Conservation (phyloP, 2,797 vertebrate species). For the Pristis pectinata region DNA sequence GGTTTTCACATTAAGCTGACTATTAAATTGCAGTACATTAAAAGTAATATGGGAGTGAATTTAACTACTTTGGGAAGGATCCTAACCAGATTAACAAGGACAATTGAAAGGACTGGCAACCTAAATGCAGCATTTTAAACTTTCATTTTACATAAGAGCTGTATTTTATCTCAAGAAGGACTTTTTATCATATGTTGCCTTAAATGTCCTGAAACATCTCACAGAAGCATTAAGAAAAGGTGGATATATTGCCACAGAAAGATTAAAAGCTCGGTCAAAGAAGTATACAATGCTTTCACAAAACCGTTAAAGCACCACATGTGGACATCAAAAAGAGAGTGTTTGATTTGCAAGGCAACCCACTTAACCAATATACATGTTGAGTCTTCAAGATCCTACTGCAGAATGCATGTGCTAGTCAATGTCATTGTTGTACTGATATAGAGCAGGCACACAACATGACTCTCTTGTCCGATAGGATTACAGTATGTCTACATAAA, state of each 20-base stretch:
- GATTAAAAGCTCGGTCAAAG: neutral
- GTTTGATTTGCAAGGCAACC: too few species aligned
- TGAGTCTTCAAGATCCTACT: too few species aligned
- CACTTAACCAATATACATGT: too few species aligned
- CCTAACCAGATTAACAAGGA: neutral
- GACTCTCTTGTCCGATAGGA: too few species aligned
- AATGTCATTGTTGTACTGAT: too few species aligned
- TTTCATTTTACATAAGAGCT: neutral
- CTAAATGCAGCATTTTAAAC: neutral
- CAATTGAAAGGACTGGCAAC: neutral
- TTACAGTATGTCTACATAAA: too few species aligned
- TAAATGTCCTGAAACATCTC: neutral
- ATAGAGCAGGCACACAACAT: too few species aligned
- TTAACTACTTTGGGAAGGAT: neutral
- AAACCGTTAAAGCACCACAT: too few species aligned
- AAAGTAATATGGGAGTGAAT: neutral
- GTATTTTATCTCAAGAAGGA: neutral
- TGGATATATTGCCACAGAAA: too few species aligned
- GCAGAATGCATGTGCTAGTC: too few species aligned
- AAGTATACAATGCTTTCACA: neutral
- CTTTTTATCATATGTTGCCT: neutral
- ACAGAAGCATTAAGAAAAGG: neutral
- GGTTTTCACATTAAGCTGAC: neutral
- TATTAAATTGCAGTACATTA: neutral
- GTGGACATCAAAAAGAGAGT: too few species aligned